These are phyloP conservation scores for Theonella swinhoei DNA, from an alignment of 37 sponge, comb jelly and placozoan species.

Conservation along the genomic window DNA sequence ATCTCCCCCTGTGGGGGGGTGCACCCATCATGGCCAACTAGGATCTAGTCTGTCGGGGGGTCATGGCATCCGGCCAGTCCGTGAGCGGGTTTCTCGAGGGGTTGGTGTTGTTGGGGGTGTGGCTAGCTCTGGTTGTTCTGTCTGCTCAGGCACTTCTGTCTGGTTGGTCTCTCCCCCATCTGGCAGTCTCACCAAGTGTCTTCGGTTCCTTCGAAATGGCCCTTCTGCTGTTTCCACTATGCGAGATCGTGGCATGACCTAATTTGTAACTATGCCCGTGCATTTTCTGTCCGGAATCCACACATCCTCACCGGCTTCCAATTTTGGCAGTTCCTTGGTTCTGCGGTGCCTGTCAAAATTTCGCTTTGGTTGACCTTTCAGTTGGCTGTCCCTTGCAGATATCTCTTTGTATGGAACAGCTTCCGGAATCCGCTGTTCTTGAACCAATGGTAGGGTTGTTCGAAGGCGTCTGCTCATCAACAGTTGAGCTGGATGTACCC, in stretches of 20 bases:
- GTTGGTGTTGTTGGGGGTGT: too few species aligned
- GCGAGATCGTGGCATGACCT: neutral
- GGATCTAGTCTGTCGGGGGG: too few species aligned
- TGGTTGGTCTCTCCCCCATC: neutral
- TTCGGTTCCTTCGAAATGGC: neutral
- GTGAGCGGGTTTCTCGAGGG: too few species aligned
- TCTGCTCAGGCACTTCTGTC: too few species aligned
- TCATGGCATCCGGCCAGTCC: too few species aligned
- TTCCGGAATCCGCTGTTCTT: conserved; percentile 16
- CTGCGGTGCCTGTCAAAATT: neutral
- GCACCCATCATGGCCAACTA: too few species aligned
- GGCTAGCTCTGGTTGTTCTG: too few species aligned
- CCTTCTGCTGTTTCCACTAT: neutral
- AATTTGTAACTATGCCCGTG: neutral
- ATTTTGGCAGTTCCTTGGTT: neutral
- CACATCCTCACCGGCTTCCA: conserved; percentile 3
- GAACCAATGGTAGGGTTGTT: conserved; percentile 38
- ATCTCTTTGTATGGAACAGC: neutral
- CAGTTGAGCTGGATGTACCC: conserved; percentile 40
- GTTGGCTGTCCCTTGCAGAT: conserved; percentile 1
- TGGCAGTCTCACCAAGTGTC: neutral
- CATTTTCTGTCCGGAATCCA: neutral
- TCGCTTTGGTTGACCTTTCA: neutral
- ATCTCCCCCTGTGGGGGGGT: too few species aligned
- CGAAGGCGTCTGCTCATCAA: conserved; percentile 39